phyloP scores from a whole-genome alignment of 2,113 vertebrate genomes.

The Cettia cetti region DNA sequence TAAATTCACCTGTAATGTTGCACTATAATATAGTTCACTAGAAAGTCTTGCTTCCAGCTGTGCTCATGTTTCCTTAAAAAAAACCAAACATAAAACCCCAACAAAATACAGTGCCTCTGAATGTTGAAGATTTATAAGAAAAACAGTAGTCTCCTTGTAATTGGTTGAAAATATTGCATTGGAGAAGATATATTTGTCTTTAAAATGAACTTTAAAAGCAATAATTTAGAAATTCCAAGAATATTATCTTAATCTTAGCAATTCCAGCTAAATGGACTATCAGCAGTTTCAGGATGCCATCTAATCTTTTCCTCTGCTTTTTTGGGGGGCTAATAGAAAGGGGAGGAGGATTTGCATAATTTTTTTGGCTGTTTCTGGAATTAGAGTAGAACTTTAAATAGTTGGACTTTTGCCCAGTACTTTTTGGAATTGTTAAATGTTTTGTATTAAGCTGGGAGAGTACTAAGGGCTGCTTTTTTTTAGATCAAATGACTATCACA shows the following conservation, averaged over 20 bases:
- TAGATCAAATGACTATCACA: slow-evolving; percentile 11
- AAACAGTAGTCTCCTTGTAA: background rate
- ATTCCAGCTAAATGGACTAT: background rate
- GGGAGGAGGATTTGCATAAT: background rate
- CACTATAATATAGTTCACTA: background rate
- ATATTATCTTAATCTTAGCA: background rate
- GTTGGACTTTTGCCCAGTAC: slow-evolving; percentile 9
- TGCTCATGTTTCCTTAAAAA: background rate
- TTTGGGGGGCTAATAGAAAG: background rate
- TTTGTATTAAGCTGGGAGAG: slow-evolving; percentile 13
- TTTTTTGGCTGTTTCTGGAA: slow-evolving; percentile 13
- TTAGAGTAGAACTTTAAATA: slow-evolving; percentile 30
- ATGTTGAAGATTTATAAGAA: background rate
- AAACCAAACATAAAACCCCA: background rate
- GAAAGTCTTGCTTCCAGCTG: background rate
- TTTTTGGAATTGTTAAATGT: slow-evolving; percentile 37
- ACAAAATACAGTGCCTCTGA: background rate
- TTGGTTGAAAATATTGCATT: background rate
- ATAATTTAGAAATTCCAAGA: background rate
- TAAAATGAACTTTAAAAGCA: background rate
- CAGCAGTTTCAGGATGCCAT: background rate
- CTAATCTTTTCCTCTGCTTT: background rate
- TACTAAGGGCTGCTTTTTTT: background rate
- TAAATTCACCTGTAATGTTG: background rate
- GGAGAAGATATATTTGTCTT: background rate